These are phyloP conservation scores for Mycetomoellerius zeteki DNA, from an alignment of 1,140 invertebrate species.

Conservation along the genomic window DNA sequence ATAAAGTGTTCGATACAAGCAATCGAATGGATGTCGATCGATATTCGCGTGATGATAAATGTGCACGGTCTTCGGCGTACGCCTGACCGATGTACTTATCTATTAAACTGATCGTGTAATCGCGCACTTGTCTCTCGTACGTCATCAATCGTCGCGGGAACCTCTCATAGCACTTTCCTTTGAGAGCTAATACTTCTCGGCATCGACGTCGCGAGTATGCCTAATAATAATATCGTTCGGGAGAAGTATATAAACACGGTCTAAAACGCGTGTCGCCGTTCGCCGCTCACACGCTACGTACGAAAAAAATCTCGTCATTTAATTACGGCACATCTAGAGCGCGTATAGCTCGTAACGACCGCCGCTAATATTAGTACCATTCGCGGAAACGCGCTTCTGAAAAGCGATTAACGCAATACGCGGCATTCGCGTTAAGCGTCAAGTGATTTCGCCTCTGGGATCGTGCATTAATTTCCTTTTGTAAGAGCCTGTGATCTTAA, in stretches of 20 bases:
- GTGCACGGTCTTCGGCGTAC: not conserved
- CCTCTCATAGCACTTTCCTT: not conserved
- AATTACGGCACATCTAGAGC: slow-evolving; percentile 58
- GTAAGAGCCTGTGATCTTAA: not conserved
- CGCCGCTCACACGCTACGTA: not conserved
- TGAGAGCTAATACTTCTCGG: slow-evolving; percentile 41
- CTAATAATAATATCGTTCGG: slow-evolving; percentile 28
- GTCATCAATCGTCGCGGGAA: slow-evolving; percentile 57
- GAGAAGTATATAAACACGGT: not conserved
- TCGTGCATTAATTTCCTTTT: slow-evolving; percentile 8
- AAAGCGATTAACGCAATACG: slow-evolving; percentile 62
- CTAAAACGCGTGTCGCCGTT: not conserved
- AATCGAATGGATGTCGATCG: slow-evolving; percentile 37
- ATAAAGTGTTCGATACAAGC: slow-evolving; percentile 17
- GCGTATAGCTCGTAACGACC: slow-evolving; percentile 18
- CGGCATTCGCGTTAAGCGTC: slow-evolving; percentile 12
- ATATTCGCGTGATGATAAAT: slow-evolving; percentile 51
- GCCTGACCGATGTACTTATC: slow-evolving; percentile 27
- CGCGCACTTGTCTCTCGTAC: slow-evolving; percentile 54
- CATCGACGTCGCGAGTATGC: slow-evolving; percentile 1
- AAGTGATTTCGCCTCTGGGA: slow-evolving; percentile 8
- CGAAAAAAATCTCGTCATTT: slow-evolving; percentile 69
- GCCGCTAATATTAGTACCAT: slow-evolving; percentile 70
- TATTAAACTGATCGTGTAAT: slow-evolving; percentile 59
- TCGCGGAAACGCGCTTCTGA: slow-evolving; percentile 67